phyloP scores from a whole-genome alignment of 1,140 invertebrate species.

The Drosophila equinoxialis region DNA sequence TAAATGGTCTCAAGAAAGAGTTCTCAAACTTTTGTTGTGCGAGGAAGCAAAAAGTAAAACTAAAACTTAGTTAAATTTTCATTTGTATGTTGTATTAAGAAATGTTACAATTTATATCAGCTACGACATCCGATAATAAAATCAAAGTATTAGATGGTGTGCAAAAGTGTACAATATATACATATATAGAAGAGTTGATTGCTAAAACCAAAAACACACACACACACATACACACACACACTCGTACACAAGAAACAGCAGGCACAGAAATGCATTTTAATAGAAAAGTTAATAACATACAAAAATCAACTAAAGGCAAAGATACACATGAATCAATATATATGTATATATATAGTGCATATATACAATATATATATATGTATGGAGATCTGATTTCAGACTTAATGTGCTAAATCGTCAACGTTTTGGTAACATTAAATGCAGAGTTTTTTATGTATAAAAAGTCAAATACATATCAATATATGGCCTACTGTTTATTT shows the following conservation, averaged over 20 bases:
- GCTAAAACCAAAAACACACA: constrained; percentile 37
- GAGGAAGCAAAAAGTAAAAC: constrained; percentile 21
- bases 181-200: constrained; percentile 64
- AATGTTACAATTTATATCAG: constrained; percentile 80
- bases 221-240: constrained; percentile 28
- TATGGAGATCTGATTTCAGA: background rate
- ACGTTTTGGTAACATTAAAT: constrained; percentile 62
- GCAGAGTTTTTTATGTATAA: constrained; percentile 82
- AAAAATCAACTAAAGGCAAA: constrained; percentile 12
- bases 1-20: background rate
- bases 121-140: constrained; percentile 83
- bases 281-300: constrained; percentile 42
- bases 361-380: background rate
- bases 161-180: constrained; percentile 70
- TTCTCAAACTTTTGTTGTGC: constrained; percentile 46
- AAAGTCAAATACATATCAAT: constrained; percentile 83
- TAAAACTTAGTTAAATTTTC: constrained; percentile 53
- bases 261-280: constrained; percentile 77
- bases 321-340: constrained; percentile 16
- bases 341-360: background rate
- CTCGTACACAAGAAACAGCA: constrained; percentile 42
- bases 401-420: constrained; percentile 24
- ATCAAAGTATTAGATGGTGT: constrained; percentile 69
- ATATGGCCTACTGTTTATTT: constrained; percentile 83
- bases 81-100: constrained; percentile 63